Conservation (phyloP, 1,140 invertebrate genomes). For the Venustaconcha ellipsiformis region DNA sequence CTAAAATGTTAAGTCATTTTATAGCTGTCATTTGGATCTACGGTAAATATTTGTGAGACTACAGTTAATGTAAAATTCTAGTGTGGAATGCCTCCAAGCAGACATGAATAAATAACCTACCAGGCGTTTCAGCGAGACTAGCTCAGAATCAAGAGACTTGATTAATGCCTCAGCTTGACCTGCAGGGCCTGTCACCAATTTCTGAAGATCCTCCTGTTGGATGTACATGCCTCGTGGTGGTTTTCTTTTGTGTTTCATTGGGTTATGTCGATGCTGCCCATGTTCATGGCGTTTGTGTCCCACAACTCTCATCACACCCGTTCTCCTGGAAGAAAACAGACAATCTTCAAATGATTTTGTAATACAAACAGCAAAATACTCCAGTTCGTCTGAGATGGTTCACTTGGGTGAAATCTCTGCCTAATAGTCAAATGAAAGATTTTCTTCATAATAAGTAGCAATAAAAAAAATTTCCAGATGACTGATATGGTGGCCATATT, state of each 20-base stretch:
- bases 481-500: no score
- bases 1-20: no score
- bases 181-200: slow-evolving; percentile 80
- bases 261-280: slow-evolving; percentile 65
- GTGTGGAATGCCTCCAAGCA: no score
- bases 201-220: slow-evolving; percentile 94
- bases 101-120: slow-evolving; percentile 73
- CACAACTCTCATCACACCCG: slow-evolving; percentile 80
- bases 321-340: slow-evolving; percentile 74
- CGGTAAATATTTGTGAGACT: no score
- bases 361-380: no score
- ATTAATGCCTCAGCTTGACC: slow-evolving; percentile 86
- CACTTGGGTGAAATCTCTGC: no score
- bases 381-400: no score
- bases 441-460: no score
- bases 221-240: slow-evolving; percentile 97
- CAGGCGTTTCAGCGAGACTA: slow-evolving; percentile 93
- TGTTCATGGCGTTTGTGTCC: slow-evolving; percentile 73
- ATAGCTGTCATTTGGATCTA: no score
- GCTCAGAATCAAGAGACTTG: slow-evolving; percentile 91
- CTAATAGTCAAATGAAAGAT: no score
- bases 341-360: background rate
- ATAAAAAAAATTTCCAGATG: no score
- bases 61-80: no score
- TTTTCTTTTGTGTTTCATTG: slow-evolving; percentile 82